Percentiles rank a stretch among this genome's conserved stretches.
Evolutionary conservation across 2,113 vertebrate genomes (phyloP).

Genomic region (Vimba vimba): DNA sequence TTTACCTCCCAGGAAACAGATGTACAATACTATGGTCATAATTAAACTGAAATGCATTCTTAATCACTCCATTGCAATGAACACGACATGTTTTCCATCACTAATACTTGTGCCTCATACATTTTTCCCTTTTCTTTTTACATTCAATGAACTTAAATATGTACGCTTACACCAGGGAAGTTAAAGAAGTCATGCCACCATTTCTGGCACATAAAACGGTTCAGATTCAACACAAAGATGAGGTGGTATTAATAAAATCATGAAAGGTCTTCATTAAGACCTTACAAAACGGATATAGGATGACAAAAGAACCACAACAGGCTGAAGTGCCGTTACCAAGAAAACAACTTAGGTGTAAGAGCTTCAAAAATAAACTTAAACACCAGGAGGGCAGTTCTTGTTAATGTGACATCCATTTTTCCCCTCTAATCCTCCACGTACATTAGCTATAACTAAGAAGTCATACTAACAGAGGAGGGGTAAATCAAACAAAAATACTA

Average conservation of each 20-base stretch:
- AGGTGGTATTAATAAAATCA: slow-evolving; percentile 21
- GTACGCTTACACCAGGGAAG: neutral
- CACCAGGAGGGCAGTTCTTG: slow-evolving; percentile 23
- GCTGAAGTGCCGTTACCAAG: neutral
- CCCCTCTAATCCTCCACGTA: slow-evolving; percentile 1
- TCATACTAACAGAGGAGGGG: slow-evolving; percentile 15
- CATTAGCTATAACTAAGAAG: slow-evolving; percentile 18
- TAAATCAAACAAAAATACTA: slow-evolving; percentile 29
- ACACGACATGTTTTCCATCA: slow-evolving; percentile 9
- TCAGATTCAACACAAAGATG: slow-evolving; percentile 26
- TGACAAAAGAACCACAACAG: slow-evolving; percentile 1
- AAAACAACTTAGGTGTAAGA: neutral
- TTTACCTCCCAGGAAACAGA: slow-evolving; percentile 36
- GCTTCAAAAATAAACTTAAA: slow-evolving; percentile 25
- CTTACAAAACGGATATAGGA: slow-evolving; percentile 13
- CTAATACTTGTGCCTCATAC: slow-evolving; percentile 20
- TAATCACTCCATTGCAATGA: slow-evolving; percentile 58
- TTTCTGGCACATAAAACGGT: slow-evolving; percentile 27
- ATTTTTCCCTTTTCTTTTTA: slow-evolving; percentile 41
- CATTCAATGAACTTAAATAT: slow-evolving; percentile 48
- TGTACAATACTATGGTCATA: slow-evolving; percentile 45
- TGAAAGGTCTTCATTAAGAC: slow-evolving; percentile 19
- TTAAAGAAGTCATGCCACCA: slow-evolving; percentile 24
- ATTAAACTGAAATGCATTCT: slow-evolving; percentile 57
- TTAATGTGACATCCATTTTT: neutral